phyloP scores from a whole-genome alignment of 2,113 vertebrate genomes.

The Oryzias woworae region DNA sequence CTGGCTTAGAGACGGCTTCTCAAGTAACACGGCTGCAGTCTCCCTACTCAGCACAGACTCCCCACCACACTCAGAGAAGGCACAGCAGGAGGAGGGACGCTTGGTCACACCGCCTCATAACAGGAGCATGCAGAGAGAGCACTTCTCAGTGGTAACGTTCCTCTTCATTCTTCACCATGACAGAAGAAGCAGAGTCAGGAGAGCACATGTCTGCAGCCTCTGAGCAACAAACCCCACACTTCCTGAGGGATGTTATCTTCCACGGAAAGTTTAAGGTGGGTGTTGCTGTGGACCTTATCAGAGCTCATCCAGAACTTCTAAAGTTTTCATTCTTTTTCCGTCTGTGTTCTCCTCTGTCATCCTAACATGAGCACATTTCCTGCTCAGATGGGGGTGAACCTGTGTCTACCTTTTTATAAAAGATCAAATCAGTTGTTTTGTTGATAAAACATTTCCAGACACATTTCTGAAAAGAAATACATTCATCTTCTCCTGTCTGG shows the following conservation, averaged over 20 bases:
- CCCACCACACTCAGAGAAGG: neutral
- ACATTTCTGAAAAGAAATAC: no score
- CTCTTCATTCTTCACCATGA: slow-evolving; percentile 51
- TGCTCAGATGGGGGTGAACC: no score
- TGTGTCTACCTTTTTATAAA: no score
- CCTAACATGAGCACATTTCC: no score
- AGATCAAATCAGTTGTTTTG: no score
- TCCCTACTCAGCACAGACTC: slow-evolving; percentile 19
- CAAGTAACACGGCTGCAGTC: slow-evolving; percentile 72
- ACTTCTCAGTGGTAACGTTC: slow-evolving; percentile 4
- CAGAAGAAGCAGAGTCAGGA: slow-evolving; percentile 46
- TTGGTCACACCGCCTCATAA: slow-evolving; percentile 9
- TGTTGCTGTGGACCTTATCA: neutral
- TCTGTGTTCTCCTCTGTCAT: no score
- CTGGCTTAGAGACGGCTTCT: slow-evolving; percentile 69
- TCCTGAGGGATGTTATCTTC: slow-evolving; percentile 70
- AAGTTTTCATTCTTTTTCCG: no score
- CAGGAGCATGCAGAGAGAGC: slow-evolving; percentile 24
- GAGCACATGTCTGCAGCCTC: slow-evolving; percentile 15
- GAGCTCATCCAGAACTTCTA: neutral
- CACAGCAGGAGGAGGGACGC: neutral
- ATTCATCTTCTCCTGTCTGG: no score
- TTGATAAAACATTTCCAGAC: no score
- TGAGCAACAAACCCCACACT: slow-evolving; percentile 50
- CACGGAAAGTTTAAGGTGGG: slow-evolving; percentile 75